A percentile compares a stretch with the other conserved stretches of the same genome.
Conservation (phyloP, 2,888 invertebrate genomes). For the Alitta virens region DNA sequence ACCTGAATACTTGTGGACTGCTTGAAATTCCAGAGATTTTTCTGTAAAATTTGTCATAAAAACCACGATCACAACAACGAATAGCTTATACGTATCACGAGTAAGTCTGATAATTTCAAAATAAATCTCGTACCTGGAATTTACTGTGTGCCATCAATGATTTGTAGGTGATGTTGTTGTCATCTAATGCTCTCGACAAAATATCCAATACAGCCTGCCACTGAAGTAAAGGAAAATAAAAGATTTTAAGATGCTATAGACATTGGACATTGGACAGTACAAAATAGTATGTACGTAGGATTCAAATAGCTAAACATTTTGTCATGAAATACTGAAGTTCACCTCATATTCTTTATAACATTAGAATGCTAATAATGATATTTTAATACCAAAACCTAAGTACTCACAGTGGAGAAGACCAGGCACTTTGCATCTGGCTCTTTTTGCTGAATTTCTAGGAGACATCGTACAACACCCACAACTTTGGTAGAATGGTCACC, state of each 20-base stretch:
- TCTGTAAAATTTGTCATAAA: slow-evolving; percentile 29
- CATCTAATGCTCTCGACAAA: slow-evolving; percentile 61
- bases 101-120: too few species aligned
- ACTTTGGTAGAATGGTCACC: slow-evolving; percentile 74
- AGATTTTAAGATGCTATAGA: too few species aligned
- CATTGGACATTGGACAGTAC: too few species aligned
- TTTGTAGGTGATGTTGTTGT: slow-evolving; percentile 60
- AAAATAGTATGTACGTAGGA: too few species aligned
- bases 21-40: slow-evolving; percentile 50
- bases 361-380: too few species aligned
- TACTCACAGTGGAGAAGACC: slow-evolving; percentile 65
- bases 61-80: too few species aligned
- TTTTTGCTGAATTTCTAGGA: slow-evolving; percentile 61
- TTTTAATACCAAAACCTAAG: too few species aligned
- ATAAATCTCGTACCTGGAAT: slow-evolving; percentile 54
- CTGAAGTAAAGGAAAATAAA: too few species aligned
- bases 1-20: slow-evolving; percentile 49
- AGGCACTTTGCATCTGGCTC: slow-evolving; percentile 67
- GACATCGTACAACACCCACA: slow-evolving; percentile 64
- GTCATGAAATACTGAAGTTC: too few species aligned
- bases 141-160: slow-evolving; percentile 51
- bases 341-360: too few species aligned
- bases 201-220: slow-evolving; percentile 60
- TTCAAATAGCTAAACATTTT: too few species aligned
- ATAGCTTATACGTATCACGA: too few species aligned